These are phyloP conservation scores for Eurystomus gularis DNA, from an alignment of 2,113 vertebrate genomes.

Conservation along the genomic window DNA sequence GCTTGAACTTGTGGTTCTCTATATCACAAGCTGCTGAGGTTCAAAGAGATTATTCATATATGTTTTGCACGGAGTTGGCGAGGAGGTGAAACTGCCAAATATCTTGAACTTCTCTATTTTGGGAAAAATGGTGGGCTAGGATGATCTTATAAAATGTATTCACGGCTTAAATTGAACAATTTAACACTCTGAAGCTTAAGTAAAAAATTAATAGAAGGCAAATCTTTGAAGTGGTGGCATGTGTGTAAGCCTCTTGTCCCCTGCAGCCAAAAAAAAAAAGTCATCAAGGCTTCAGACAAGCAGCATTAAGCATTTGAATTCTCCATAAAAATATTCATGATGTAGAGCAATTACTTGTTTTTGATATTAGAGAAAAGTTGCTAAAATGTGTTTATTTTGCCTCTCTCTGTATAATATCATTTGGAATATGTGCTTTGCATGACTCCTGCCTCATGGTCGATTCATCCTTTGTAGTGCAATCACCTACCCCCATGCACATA, in stretches of 20 bases:
- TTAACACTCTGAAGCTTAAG: slow-evolving; percentile 63
- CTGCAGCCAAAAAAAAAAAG: slow-evolving; percentile 54
- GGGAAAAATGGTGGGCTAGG: slow-evolving; percentile 43
- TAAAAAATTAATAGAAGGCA: slow-evolving; percentile 61
- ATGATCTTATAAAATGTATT: slow-evolving; percentile 56
- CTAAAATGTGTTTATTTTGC: slow-evolving; percentile 46
- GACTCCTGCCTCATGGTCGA: not conserved
- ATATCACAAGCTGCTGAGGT: slow-evolving; percentile 36
- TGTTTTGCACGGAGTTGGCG: slow-evolving; percentile 42
- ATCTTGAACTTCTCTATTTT: slow-evolving; percentile 64
- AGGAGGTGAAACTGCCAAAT: slow-evolving; percentile 59
- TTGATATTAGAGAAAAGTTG: slow-evolving; percentile 50
- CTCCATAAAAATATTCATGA: slow-evolving; percentile 51
- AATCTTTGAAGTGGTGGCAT: slow-evolving; percentile 69
- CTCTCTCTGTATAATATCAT: not conserved
- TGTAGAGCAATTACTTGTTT: slow-evolving; percentile 49
- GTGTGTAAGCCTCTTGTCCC: slow-evolving; percentile 61
- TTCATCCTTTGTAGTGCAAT: not conserved
- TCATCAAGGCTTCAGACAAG: slow-evolving; percentile 64
- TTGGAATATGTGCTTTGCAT: not conserved
- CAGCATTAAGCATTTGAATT: slow-evolving; percentile 49
- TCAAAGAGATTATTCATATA: slow-evolving; percentile 60
- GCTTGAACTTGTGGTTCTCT: slow-evolving; percentile 54
- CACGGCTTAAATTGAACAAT: slow-evolving; percentile 62
- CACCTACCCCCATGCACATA: not conserved